Percentiles rank a stretch among this genome's conserved stretches.
These are phyloP conservation scores for Nicator chloris DNA, from an alignment of 2,113 vertebrate species.

Conservation along the genomic window DNA sequence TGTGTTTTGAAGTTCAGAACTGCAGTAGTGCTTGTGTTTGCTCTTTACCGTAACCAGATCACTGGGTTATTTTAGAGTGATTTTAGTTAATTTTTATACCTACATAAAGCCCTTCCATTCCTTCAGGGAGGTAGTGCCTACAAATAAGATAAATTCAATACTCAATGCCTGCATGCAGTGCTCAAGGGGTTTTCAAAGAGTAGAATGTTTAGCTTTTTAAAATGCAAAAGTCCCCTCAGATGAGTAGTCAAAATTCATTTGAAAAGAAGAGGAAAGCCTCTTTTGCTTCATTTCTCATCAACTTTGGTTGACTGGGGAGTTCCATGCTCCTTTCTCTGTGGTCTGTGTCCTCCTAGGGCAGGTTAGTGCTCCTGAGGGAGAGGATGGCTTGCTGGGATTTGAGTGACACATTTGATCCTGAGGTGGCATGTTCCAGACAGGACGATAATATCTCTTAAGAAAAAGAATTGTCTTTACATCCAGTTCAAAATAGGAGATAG, in stretches of 20 bases:
- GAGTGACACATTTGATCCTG: constrained; percentile 1
- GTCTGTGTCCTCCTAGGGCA: neutral
- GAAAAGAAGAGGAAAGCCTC: neutral
- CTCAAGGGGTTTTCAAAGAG: neutral
- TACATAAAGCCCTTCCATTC: neutral
- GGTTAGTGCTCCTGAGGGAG: neutral
- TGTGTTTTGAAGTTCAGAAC: neutral
- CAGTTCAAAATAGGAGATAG: neutral
- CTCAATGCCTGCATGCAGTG: neutral
- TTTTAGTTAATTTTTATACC: neutral
- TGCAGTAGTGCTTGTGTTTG: neutral
- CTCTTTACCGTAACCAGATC: neutral
- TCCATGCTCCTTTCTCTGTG: neutral
- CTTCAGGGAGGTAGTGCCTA: neutral
- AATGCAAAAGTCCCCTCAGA: neutral
- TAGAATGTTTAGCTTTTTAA: neutral
- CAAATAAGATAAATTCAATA: neutral
- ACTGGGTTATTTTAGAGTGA: neutral
- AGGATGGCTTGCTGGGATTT: neutral
- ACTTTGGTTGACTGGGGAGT: neutral
- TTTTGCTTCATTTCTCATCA: neutral
- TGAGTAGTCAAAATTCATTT: neutral
- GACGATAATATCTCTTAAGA: neutral
- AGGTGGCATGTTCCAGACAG: neutral
- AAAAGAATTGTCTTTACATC: constrained; percentile 1